Conservation (phyloP, 2,888 invertebrate species). For the Nomada ferruginata region DNA sequence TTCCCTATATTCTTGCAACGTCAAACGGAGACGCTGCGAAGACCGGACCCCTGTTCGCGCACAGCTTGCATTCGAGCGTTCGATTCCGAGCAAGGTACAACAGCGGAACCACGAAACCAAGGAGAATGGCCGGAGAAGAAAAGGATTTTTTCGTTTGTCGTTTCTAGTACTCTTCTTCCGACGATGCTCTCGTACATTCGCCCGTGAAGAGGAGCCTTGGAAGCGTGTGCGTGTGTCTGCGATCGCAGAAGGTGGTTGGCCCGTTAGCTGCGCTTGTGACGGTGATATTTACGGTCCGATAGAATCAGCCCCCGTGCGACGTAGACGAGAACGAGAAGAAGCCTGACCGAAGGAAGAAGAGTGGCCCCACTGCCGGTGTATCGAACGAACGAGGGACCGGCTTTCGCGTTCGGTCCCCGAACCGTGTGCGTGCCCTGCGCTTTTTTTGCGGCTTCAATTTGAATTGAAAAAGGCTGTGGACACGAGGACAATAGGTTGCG, state of each 20-base stretch:
- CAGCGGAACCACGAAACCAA: background rate
- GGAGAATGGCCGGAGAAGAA: slow-evolving; percentile 25
- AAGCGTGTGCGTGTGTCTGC: slow-evolving; percentile 14
- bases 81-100: slow-evolving; percentile 7
- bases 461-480: slow-evolving; percentile 83
- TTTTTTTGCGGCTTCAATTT: slow-evolving; percentile 83
- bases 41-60: background rate
- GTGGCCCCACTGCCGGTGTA: slow-evolving; percentile 41
- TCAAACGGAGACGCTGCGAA: slow-evolving; percentile 35
- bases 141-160: slow-evolving; percentile 49
- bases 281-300: slow-evolving; percentile 83
- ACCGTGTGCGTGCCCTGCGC: slow-evolving; percentile 77
- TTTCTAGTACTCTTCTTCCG: slow-evolving; percentile 50
- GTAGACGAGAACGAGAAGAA: slow-evolving; percentile 67
- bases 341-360: slow-evolving; percentile 57
- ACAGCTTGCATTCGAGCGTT: background rate
- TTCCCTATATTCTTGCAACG: slow-evolving; percentile 44
- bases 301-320: slow-evolving; percentile 81
- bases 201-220: slow-evolving; percentile 23
- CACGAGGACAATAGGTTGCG: slow-evolving; percentile 83
- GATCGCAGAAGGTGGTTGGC: slow-evolving; percentile 40
- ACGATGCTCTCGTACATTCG: slow-evolving; percentile 50
- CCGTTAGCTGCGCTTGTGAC: slow-evolving; percentile 72
- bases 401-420: slow-evolving; percentile 69
- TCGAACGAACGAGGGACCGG: slow-evolving; percentile 68